Conservation (phyloP, 2,113 vertebrate genomes). For the Anthoscopus minutus region DNA sequence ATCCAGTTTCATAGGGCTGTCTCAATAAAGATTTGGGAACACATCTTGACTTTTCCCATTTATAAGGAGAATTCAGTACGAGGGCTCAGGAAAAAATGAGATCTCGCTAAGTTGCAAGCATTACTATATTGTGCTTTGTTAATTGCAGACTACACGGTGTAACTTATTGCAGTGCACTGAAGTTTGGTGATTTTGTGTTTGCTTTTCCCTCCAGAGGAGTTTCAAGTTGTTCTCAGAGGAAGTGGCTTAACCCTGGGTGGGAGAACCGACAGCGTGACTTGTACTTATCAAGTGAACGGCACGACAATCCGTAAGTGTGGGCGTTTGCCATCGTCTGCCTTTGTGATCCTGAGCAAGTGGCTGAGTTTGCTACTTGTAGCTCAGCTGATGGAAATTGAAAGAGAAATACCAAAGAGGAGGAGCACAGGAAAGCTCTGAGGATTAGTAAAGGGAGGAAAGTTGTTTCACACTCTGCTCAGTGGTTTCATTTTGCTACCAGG, state of each 20-base stretch:
- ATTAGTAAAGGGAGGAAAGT: not conserved
- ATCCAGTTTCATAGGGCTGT: not conserved
- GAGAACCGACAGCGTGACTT: constrained; percentile 66
- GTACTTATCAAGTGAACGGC: constrained; percentile 78
- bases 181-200: not conserved
- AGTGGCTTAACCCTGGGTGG: constrained; percentile 80
- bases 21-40: not conserved
- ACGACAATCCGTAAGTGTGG: constrained; percentile 79
- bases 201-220: constrained; percentile 79
- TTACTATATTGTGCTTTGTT: not conserved
- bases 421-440: not conserved
- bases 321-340: not conserved
- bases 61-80: not conserved
- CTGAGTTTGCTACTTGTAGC: not conserved
- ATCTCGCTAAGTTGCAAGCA: not conserved
- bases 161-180: not conserved
- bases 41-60: not conserved
- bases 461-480: not conserved
- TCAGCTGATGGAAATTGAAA: not conserved
- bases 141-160: not conserved
- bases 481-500: not conserved
- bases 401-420: not conserved
- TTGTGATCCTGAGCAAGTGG: not conserved
- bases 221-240: constrained; percentile 86
- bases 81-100: not conserved